phyloP scores from a whole-genome alignment of 2,888 invertebrate genomes.

The Lingula anatina region DNA sequence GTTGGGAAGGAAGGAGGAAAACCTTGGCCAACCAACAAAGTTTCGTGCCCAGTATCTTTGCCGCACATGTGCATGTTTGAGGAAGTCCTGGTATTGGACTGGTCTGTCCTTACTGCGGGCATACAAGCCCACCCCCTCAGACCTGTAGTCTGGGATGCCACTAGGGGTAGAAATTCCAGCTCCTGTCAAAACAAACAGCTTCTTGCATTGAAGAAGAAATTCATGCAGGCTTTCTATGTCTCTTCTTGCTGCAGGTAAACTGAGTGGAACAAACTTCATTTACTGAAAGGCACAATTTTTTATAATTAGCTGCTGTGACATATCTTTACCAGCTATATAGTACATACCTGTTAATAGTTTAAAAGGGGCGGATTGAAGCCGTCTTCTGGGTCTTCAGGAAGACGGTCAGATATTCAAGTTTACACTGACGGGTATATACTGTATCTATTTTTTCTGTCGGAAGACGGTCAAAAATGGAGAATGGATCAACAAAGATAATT shows the following conservation, averaged over 20 bases:
- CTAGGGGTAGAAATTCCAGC: slow-evolving; percentile 93
- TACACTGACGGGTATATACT: too few species aligned
- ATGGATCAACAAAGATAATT: too few species aligned
- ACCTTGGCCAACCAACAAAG: slow-evolving; percentile 82
- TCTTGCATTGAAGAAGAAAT: slow-evolving; percentile 56
- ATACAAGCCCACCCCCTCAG: slow-evolving; percentile 85
- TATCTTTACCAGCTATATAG: too few species aligned
- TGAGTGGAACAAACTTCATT: slow-evolving; percentile 66
- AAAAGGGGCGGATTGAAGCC: too few species aligned
- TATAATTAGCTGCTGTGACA: neutral
- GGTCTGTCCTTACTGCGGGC: slow-evolving; percentile 80
- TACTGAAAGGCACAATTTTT: neutral
- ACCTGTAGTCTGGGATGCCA: slow-evolving; percentile 72
- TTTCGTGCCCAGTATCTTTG: slow-evolving; percentile 94
- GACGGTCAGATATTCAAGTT: too few species aligned
- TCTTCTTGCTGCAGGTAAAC: slow-evolving; percentile 59
- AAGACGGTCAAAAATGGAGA: too few species aligned
- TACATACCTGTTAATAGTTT: too few species aligned
- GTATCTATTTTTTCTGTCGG: too few species aligned
- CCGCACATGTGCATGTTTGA: slow-evolving; percentile 56
- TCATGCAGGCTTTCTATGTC: slow-evolving; percentile 55
- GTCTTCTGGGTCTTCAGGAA: too few species aligned
- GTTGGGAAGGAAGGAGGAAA: slow-evolving; percentile 73
- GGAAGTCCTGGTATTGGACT: slow-evolving; percentile 79
- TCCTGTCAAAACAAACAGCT: slow-evolving; percentile 73